Percentiles rank a stretch among this genome's conserved stretches.
Evolutionary conservation across 2,797 vertebrate species (phyloP).

Genomic region (Sebastes matsubarae): DNA sequence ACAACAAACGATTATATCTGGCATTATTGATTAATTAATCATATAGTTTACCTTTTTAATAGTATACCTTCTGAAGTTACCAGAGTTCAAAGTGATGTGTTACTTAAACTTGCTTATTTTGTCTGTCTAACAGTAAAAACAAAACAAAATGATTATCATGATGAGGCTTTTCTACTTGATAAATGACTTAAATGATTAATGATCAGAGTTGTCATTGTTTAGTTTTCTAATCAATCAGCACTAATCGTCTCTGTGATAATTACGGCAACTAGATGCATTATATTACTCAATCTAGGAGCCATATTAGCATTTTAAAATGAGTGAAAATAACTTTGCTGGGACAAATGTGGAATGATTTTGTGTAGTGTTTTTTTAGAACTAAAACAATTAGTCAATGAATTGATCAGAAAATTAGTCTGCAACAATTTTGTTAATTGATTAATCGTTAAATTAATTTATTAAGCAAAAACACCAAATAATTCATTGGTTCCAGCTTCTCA

Average conservation of each 20-base stretch:
- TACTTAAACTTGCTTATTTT: not conserved
- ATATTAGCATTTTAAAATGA: not conserved
- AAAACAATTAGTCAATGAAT: not conserved
- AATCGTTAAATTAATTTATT: not conserved
- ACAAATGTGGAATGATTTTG: not conserved
- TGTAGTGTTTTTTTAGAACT: not conserved
- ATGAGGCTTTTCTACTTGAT: not conserved
- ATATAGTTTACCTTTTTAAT: not conserved
- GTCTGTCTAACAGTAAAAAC: not conserved
- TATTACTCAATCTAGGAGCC: not conserved
- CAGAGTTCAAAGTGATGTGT: not conserved
- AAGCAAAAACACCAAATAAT: not conserved
- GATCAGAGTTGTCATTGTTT: not conserved
- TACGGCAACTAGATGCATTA: not conserved
- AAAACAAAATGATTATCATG: not conserved
- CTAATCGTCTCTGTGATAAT: not conserved
- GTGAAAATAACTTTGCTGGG: too few relatives aligned
- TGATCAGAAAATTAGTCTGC: not conserved
- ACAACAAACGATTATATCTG: not conserved
- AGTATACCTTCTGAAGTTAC: not conserved
- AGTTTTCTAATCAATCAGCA: conserved; percentile 9
- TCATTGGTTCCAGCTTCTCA: fast-evolving
- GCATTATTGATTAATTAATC: not conserved
- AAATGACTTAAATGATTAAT: not conserved
- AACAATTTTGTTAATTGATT: not conserved